A percentile compares a stretch with the other conserved stretches of the same genome.
phyloP scores from a whole-genome alignment of 2,888 invertebrate species.

The Limnephilus marmoratus region DNA sequence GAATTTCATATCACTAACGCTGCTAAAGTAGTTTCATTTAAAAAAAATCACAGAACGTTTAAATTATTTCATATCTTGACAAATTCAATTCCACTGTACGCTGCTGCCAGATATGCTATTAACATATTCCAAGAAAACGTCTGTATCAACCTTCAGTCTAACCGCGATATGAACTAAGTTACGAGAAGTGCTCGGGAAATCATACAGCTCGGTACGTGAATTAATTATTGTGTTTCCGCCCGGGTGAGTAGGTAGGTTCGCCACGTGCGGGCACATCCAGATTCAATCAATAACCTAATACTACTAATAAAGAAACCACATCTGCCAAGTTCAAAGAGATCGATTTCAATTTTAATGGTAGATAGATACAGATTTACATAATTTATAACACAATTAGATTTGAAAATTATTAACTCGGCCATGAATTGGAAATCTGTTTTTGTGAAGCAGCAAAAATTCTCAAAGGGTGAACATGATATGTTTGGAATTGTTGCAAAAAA shows the following conservation, averaged over 20 bases:
- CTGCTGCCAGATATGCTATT: not conserved
- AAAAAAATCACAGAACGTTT: too few relatives aligned
- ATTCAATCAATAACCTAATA: not conserved
- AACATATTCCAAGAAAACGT: not conserved
- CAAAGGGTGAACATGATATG: too few relatives aligned
- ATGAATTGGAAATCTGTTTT: not conserved
- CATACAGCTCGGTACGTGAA: not conserved
- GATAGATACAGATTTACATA: not conserved
- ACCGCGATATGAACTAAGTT: not conserved
- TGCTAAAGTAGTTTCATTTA: too few relatives aligned
- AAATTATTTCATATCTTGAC: too few relatives aligned
- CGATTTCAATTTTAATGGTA: not conserved
- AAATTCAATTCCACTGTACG: too few relatives aligned
- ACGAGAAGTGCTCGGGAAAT: not conserved
- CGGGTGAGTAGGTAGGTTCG: not conserved
- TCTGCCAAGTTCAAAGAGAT: not conserved
- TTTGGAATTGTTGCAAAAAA: not conserved
- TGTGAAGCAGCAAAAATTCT: not conserved
- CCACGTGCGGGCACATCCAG: not conserved
- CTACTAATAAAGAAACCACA: not conserved
- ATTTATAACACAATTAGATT: not conserved
- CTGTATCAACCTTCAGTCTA: not conserved
- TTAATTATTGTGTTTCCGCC: not conserved
- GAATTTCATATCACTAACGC: too few relatives aligned
- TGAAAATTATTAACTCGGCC: not conserved